These are phyloP conservation scores for Caenorhabditis macrosperma DNA, from an alignment of 2,888 invertebrate species.

Conservation along the genomic window DNA sequence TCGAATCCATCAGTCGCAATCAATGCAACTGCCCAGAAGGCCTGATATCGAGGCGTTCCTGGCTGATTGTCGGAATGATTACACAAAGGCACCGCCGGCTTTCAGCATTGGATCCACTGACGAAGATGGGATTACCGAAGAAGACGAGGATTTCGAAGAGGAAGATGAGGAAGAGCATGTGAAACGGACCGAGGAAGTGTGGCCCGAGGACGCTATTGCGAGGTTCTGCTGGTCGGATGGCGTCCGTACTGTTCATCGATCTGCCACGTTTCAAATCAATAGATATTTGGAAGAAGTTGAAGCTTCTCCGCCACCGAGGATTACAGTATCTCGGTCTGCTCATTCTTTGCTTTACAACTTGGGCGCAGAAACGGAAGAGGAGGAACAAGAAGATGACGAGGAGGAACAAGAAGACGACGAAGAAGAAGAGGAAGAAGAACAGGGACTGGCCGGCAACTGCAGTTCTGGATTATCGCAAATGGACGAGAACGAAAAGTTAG, in stretches of 20 bases:
- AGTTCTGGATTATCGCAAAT: conserved; percentile 50
- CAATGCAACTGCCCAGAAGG: conserved; percentile 59
- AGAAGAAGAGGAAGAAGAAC: conserved; percentile 15
- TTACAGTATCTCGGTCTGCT: conserved; percentile 59
- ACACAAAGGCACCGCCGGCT: conserved; percentile 26
- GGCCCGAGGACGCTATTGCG: conserved; percentile 58
- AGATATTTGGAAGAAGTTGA: conserved; percentile 30
- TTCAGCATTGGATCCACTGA: conserved; percentile 48
- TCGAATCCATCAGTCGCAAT: conserved; percentile 56
- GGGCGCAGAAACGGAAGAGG: conserved; percentile 40
- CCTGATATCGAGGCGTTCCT: conserved; percentile 61
- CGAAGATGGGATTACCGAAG: conserved; percentile 31
- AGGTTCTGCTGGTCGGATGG: conserved; percentile 61
- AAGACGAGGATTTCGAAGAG: conserved; percentile 21
- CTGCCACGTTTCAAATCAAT: conserved; percentile 61
- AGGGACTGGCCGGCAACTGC: conserved; percentile 24
- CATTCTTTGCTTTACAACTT: conserved; percentile 55
- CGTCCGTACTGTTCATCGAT: conserved; percentile 33
- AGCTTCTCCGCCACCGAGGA: conserved; percentile 7
- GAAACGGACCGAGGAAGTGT: conserved; percentile 40
- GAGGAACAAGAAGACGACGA: conserved; percentile 9
- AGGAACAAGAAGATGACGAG: conserved; percentile 10
- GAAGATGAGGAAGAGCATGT: conserved; percentile 44
- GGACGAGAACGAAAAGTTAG: conserved; percentile 60
- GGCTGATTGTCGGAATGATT: conserved; percentile 54